A percentile compares a stretch with the other conserved stretches of the same genome.
phyloP scores from a whole-genome alignment of 2,113 vertebrate species.

The Zingel zingel region DNA sequence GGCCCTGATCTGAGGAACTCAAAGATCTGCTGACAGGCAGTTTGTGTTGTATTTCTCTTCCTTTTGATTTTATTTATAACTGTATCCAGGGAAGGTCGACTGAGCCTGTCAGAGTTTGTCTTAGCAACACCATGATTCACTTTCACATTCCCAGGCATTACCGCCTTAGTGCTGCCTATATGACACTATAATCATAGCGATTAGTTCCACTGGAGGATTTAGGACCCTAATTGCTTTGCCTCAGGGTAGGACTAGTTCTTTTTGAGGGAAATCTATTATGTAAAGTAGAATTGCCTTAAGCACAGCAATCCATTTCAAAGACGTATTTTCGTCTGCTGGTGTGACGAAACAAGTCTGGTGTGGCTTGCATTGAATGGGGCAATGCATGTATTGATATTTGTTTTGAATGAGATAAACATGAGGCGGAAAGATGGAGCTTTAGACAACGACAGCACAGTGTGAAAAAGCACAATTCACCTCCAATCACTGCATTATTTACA shows the following conservation, averaged over 20 bases:
- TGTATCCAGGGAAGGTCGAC: neutral
- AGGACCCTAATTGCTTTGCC: conserved; percentile 12
- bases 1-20: too few species aligned
- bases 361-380: neutral
- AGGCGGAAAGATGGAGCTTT: conserved; percentile 1
- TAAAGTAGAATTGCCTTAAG: neutral
- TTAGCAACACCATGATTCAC: neutral
- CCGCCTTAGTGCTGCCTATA: neutral
- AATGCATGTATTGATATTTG: neutral
- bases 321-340: neutral
- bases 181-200: conserved; percentile 1
- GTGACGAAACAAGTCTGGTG: neutral
- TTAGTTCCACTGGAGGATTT: conserved; percentile 15
- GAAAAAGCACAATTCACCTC: too few species aligned
- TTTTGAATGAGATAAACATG: neutral
- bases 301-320: neutral
- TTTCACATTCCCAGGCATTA: neutral
- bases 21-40: too few species aligned
- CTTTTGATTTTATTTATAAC: neutral
- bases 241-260: neutral
- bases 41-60: neutral
- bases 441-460: neutral
- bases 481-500: too few species aligned
- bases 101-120: neutral
- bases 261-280: neutral